Evolutionary conservation across 92 coral and sea anemone species (phyloP), one percentile per base, ranked within the genome.

Genomic region (Parazoanthus swiftii): DNA sequence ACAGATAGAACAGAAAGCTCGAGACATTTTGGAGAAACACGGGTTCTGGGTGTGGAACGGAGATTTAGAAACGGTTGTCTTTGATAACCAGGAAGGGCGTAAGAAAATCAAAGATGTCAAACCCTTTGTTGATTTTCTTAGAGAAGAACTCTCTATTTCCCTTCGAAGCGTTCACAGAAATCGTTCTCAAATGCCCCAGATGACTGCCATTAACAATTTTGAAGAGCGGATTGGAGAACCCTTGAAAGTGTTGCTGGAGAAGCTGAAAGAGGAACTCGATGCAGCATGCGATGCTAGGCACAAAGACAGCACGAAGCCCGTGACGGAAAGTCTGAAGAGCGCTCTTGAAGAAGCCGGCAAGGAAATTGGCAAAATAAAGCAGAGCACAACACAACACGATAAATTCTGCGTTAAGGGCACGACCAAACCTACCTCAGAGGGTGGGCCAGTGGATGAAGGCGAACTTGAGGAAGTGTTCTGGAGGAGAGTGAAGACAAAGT

Each of bases 1-100:
- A 43, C 10, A 6, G 5, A 15, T 2, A n/a, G 36, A n/a, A 50
- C 46, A 77, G 44, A 54, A 80, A 7, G 29, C 76, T 59, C 86
- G 87, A 26, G 6, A 80, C 25, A 16, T 35, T 20, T 48, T 88
- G 51, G 35, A 13, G 76, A 66, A 88, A 37, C 83, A 42, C 25
- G 54, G 83, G 18, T 18, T 88, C 59, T 88, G 78, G 86, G 86
- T 88, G 1, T 79, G 88, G 90, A 33, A 36, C 23, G 79, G 80
- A 16, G 81, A 86, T 59, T 11, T 86, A 43, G 89, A 86, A 76
- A 56, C 68, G 1, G 50, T 46, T 36, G 25, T 86, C 15, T 86
- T 74, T 48, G 58, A 67, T 13, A 21, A 85, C 35, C 36, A 71
- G 37, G 5, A 50, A 33, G 29, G 35, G n/a, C 81, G 44, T 42